Evolutionary conservation across 2,113 vertebrate species (phyloP), one percentile per base, ranked within the genome.

Genomic region (Campylorhamphus procurvoides): DNA sequence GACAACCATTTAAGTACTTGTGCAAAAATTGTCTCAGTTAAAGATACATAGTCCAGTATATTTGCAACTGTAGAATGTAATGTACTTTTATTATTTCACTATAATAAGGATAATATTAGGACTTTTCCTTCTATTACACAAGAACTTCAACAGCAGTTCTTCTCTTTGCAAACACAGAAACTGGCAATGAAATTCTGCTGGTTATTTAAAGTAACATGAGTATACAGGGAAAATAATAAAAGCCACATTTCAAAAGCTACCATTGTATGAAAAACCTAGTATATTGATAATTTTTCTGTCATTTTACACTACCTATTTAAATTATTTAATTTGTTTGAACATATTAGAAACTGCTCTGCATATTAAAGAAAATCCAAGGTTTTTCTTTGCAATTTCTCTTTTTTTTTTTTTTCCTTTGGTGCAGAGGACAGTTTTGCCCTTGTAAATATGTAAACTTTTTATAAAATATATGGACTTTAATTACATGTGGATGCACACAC

Each of bases 401-500:
- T 11, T 14, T 29, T 44, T 37, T 50, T 47, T 12, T 14, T 35
- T 1, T 6, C 10, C 37, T 25, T 35, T n/a, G 1, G 27, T 46
- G 55, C 25, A 47, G 8, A 59, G n/a, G 28, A 71, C 5, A 64
- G 9, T 52, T 72, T 58, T 76, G 4, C 2, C 6, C 24, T 76
- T 53, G 6, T 20, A 79, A 89, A 46, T 13, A 74, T 0, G 2
- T 7, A 71, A 42, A 5, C 1, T 53, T 64, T 42, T 31, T 50
- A 12, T 58, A 10, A 64, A 46, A 47, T 17, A 9, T 33, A 58
- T 72, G 17, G 18, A 50, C 3, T 87, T 87, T 17, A 66, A 52
- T 78, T 62, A 10, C 18, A 2, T 27, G 9, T 33, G 14, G 17
- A 18, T 3, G 1, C 13, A 56, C 2, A 50, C 7, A 58, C 2